Evolutionary conservation across 2,888 invertebrate species (phyloP).

Genomic region (Lithosia quadra): DNA sequence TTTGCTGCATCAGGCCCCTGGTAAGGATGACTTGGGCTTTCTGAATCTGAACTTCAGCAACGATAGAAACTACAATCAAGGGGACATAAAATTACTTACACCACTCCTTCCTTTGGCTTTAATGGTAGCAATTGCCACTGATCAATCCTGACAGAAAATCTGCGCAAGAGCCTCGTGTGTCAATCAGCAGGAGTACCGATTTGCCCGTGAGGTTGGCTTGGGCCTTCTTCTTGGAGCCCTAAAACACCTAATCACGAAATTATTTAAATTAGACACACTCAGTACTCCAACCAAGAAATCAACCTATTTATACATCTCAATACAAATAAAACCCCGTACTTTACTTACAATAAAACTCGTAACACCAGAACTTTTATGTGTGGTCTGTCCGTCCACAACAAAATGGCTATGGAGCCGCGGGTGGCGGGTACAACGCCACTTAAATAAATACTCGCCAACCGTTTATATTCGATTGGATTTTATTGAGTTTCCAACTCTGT

Average conservation of each 20-base stretch:
- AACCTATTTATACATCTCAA: conserved; percentile 38
- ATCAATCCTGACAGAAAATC: too few relatives aligned
- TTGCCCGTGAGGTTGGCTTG: too few relatives aligned
- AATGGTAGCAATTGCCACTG: too few relatives aligned
- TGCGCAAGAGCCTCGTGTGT: too few relatives aligned
- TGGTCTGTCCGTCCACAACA: conserved; percentile 61
- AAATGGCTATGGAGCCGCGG: conserved; percentile 59
- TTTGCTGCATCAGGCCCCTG: too few relatives aligned
- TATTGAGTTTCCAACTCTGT: conserved; percentile 76
- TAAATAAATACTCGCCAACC: conserved; percentile 79
- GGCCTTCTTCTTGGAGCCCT: too few relatives aligned
- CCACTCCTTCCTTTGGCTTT: too few relatives aligned
- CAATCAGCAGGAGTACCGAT: too few relatives aligned
- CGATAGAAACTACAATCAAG: too few relatives aligned
- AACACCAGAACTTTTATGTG: conserved; percentile 64
- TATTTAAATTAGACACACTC: neutral
- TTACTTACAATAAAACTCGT: conserved; percentile 23
- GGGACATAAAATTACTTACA: too few relatives aligned
- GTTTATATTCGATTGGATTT: conserved; percentile 71
- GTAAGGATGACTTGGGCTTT: too few relatives aligned
- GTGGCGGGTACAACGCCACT: conserved; percentile 75
- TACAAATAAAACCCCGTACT: conserved; percentile 38
- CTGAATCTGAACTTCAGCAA: too few relatives aligned
- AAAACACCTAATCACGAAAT: neutral
- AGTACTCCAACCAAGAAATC: conserved; percentile 21